Evolutionary conservation across 2,113 vertebrate genomes (phyloP).

Genomic region (Passer domesticus): DNA sequence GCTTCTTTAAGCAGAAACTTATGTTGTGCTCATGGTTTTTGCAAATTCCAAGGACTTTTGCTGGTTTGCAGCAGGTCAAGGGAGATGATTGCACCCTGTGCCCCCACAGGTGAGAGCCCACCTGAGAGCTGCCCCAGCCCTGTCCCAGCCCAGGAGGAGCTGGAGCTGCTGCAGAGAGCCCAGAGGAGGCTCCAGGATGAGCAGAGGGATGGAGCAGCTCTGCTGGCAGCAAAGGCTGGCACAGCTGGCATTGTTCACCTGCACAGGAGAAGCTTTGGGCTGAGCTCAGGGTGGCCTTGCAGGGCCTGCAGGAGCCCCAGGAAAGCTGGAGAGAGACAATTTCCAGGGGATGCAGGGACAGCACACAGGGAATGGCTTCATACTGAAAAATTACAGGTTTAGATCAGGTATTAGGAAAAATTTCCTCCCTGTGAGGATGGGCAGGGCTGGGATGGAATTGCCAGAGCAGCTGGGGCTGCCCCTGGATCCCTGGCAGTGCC

Average conservation of each 20-base stretch:
- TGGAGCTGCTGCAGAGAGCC: neutral
- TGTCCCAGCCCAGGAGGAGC: neutral
- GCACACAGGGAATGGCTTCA: no score
- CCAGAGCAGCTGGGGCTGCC: neutral
- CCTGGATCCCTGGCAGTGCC: neutral
- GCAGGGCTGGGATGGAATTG: neutral
- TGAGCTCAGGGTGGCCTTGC: neutral
- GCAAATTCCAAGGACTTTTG: neutral
- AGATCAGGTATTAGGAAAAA: no score
- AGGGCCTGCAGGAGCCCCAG: neutral
- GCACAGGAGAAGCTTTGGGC: no score
- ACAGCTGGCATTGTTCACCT: no score
- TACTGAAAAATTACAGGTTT: no score
- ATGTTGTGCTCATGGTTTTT: neutral
- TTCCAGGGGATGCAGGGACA: no score
- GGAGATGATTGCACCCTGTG: neutral
- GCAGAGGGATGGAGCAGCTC: no score
- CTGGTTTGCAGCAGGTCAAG: neutral
- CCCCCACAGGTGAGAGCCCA: neutral
- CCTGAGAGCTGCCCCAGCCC: neutral
- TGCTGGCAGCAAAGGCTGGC: no score
- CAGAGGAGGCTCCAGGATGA: no score
- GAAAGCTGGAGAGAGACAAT: no score
- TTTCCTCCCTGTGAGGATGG: neutral
- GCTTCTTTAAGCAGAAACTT: slow-evolving; percentile 12